These are phyloP conservation scores for Andrena flavipes DNA, from an alignment of 2,888 invertebrate species.

Conservation along the genomic window DNA sequence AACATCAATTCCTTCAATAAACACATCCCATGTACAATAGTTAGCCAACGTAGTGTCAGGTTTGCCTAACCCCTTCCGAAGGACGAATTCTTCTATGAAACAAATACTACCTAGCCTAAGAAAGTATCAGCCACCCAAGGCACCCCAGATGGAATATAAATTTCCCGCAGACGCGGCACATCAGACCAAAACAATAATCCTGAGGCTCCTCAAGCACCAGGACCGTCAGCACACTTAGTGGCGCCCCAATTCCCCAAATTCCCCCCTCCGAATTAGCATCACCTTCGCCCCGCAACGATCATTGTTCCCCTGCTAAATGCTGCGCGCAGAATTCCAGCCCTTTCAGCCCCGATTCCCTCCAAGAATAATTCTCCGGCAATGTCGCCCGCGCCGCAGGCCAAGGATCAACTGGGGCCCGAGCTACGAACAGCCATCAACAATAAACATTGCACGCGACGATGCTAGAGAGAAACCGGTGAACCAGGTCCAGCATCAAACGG, in stretches of 20 bases:
- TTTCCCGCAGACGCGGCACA: background rate
- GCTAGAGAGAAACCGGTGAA: background rate
- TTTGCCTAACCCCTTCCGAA: too few relatives aligned
- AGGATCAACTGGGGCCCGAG: background rate
- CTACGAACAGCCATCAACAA: background rate
- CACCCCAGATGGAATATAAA: background rate
- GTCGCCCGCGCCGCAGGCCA: background rate
- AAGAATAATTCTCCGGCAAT: background rate
- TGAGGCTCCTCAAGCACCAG: background rate
- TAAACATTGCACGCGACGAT: constrained; percentile 16
- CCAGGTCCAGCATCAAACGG: constrained; percentile 57
- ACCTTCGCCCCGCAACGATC: background rate
- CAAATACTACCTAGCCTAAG: background rate
- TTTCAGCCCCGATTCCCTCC: background rate
- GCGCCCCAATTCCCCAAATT: background rate
- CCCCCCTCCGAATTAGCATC: background rate
- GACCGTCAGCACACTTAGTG: background rate
- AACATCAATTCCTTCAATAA: too few relatives aligned
- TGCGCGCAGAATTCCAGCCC: background rate
- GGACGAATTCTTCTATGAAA: too few relatives aligned
- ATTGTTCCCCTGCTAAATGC: background rate
- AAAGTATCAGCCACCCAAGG: background rate
- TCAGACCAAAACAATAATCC: background rate
- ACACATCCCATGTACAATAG: too few relatives aligned
- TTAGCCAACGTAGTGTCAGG: too few relatives aligned